Percentiles rank a stretch among this genome's conserved stretches.
Conservation (phyloP, 2,113 vertebrate species). For the Ancistrus triradiatus region DNA sequence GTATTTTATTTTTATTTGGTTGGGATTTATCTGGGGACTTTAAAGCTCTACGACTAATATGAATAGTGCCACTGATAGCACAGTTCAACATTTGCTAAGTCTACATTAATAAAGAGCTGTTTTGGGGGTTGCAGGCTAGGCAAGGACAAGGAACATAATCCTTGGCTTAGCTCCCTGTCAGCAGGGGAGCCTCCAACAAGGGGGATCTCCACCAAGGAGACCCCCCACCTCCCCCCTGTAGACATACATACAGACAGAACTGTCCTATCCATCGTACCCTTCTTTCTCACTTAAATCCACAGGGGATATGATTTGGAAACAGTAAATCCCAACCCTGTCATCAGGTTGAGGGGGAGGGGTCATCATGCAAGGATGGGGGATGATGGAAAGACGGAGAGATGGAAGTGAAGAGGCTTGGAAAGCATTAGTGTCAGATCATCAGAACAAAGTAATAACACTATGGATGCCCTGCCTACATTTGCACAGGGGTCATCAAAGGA, state of each 20-base stretch:
- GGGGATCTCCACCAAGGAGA: slow-evolving; percentile 42
- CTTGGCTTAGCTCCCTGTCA: slow-evolving; percentile 58
- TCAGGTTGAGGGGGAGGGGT: slow-evolving; percentile 26
- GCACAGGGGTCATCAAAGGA: slow-evolving; percentile 23
- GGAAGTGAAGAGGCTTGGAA: slow-evolving; percentile 14
- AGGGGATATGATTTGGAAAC: slow-evolving; percentile 26
- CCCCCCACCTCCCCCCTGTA: slow-evolving; percentile 30
- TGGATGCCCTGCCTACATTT: slow-evolving; percentile 30
- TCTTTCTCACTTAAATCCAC: slow-evolving; percentile 11
- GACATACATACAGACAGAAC: slow-evolving; percentile 6
- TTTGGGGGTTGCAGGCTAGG: slow-evolving; percentile 1
- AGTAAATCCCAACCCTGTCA: slow-evolving; percentile 49
- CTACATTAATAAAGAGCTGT: neutral
- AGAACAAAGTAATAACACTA: slow-evolving; percentile 54
- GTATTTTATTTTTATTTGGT: neutral
- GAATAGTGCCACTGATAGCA: too few relatives aligned
- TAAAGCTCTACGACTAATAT: too few relatives aligned
- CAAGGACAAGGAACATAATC: slow-evolving; percentile 46
- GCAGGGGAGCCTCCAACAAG: slow-evolving; percentile 44
- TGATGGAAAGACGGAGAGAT: slow-evolving; percentile 9
- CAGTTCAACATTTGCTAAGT: neutral
- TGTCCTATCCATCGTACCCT: neutral
- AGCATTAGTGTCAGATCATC: slow-evolving; percentile 53
- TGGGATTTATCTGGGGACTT: too few relatives aligned
- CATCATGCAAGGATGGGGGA: too few relatives aligned